Conservation (phyloP, 1,140 invertebrate genomes). For the Hylyphantes graminicola region DNA sequence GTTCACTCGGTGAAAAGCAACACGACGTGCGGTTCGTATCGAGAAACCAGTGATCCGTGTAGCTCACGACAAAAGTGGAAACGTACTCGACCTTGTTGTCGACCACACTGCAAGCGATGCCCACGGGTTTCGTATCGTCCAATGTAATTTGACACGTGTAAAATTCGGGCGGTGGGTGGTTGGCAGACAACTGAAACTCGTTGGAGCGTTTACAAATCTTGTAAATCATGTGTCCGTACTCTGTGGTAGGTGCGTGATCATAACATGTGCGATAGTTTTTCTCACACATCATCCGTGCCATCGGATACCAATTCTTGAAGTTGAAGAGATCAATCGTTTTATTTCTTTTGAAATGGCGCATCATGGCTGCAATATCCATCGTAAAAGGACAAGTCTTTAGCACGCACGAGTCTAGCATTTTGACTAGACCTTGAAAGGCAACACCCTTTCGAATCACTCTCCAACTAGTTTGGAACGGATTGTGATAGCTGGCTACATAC, state of each 20-base stretch:
- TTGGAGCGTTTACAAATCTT: background rate
- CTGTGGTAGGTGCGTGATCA: background rate
- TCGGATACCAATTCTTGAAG: background rate
- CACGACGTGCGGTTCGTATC: background rate
- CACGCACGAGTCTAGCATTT: background rate
- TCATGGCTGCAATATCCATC: background rate
- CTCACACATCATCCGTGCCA: background rate
- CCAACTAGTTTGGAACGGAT: conserved; percentile 13
- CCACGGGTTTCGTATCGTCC: background rate
- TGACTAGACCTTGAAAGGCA: background rate
- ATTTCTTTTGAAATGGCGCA: background rate
- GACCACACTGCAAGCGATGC: background rate
- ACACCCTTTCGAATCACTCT: background rate
- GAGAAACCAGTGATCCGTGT: background rate
- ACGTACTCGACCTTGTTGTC: background rate
- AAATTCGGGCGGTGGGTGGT: background rate
- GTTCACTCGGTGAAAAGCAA: background rate
- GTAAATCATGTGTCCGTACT: background rate
- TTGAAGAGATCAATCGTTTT: background rate
- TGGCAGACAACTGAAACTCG: background rate
- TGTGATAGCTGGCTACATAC: background rate
- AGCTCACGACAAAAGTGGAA: background rate
- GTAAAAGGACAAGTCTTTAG: background rate
- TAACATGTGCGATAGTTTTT: background rate
- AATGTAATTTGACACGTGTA: conserved; percentile 2